Conservation (phyloP, 1,140 invertebrate genomes). For the Leptinotarsa defecta region DNA sequence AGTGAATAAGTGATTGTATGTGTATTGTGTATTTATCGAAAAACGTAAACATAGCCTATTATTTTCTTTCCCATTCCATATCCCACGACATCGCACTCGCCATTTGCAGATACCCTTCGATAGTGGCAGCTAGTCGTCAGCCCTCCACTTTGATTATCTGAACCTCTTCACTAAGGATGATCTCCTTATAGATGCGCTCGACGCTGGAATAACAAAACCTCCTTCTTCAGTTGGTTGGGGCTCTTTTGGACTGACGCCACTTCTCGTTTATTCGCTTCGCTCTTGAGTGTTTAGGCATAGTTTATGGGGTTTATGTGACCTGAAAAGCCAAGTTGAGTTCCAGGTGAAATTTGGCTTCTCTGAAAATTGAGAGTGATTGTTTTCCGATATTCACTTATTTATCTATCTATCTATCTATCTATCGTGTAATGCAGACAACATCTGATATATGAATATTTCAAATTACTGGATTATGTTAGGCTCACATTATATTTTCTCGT, state of each 20-base stretch:
- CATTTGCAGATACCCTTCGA: not conserved
- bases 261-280: not conserved
- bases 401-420: no score
- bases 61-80: no score
- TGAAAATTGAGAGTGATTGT: no score
- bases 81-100: no score
- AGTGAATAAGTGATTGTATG: no score
- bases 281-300: slow-evolving; percentile 6
- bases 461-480: no score
- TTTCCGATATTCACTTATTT: no score
- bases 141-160: not conserved
- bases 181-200: slow-evolving; percentile 7
- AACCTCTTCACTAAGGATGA: slow-evolving; percentile 5
- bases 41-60: no score
- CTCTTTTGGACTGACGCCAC: slow-evolving; percentile 1
- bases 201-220: not conserved
- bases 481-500: no score
- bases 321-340: not conserved
- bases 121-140: not conserved
- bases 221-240: not conserved
- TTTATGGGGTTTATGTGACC: not conserved
- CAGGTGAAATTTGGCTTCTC: not conserved
- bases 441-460: no score
- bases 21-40: no score
- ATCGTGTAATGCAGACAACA: no score